Evolutionary conservation across 2,113 vertebrate species (phyloP), one percentile per base, ranked within the genome.

Genomic region (Thryonomys swinderianus): DNA sequence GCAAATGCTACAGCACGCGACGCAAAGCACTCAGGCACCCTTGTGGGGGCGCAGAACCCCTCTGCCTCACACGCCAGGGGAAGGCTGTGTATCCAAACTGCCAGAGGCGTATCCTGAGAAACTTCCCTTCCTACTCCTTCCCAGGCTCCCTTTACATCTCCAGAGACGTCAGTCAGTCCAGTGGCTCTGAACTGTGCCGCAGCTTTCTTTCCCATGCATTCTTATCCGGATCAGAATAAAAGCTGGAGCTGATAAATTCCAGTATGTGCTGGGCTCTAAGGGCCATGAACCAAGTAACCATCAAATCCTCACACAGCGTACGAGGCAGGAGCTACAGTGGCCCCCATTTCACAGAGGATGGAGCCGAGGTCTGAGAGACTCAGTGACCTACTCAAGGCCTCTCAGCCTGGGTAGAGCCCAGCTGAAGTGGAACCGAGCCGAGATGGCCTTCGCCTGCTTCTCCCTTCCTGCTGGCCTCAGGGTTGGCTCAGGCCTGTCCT

Each of bases 291-390:
- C 61, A 66, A 61, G 30, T 8, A 80, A 59, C 9, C 51, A 3
- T n/a, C 66, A 6, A 34, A 57, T 62, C 61, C 55, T 86, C 57
- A 25, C 17, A 2, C 18, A 42, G 8, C 42, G 55, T 85, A 0
- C 21, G n/a, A 37, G 42, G 37, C 57, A 55, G 27, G 42, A 42
- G 9, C 55, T 17, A 16, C 48, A 21, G 3, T 5, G 61, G 10
- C n/a, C 42, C 16, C 20, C 55, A 85, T 55, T 84, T 93, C 64
- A 62, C 20, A 53, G 92, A 94, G 55, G 64, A 71, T 30, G 30
- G 79, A 76, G 51, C 3, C 0, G 76, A 93, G 85, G 86, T 86
- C 53, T 74, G 93, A 95, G 74, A 95, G 34, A 79, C 61, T 94
- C n/a, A 83, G 62, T n/a, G 32, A 80, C 74, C 69, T 86, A 17